Conservation (phyloP, 2,888 invertebrate genomes). For the Drosophila ochracea region DNA sequence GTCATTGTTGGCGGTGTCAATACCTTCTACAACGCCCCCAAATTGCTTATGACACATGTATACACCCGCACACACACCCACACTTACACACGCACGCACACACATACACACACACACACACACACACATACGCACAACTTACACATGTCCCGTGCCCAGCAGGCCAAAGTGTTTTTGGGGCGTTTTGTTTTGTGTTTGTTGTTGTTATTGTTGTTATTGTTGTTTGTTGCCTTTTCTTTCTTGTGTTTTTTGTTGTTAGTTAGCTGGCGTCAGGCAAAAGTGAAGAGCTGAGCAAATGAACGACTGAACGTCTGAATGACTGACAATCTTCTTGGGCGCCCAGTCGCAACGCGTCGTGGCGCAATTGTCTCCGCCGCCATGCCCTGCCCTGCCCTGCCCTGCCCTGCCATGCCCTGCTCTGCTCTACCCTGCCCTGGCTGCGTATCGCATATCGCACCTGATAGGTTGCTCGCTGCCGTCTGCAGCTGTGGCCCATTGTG, state of each 20-base stretch:
- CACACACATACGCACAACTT: slow-evolving; percentile 11
- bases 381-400: neutral
- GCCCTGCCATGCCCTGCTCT: neutral
- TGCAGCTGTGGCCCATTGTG: slow-evolving; percentile 35
- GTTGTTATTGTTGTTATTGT: slow-evolving; percentile 1
- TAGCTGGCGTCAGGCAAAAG: slow-evolving; percentile 29
- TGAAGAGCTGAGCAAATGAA: slow-evolving; percentile 27
- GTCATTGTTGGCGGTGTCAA: slow-evolving; percentile 60
- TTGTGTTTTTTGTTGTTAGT: slow-evolving; percentile 25
- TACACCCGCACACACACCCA: slow-evolving; percentile 1
- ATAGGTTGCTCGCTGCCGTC: slow-evolving; percentile 50
- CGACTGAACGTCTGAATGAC: slow-evolving; percentile 31
- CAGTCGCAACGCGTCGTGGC: slow-evolving; percentile 77
- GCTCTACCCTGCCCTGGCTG: slow-evolving; percentile 34
- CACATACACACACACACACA: neutral
- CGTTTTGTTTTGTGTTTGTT: slow-evolving; percentile 31
- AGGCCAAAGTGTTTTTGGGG: slow-evolving; percentile 59
- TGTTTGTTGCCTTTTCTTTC: slow-evolving; percentile 15
- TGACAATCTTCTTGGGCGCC: slow-evolving; percentile 77
- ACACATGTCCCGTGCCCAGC: slow-evolving; percentile 49
- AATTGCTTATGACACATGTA: slow-evolving; percentile 52
- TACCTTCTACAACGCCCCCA: slow-evolving; percentile 65
- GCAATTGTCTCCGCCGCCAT: slow-evolving; percentile 69
- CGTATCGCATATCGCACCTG: slow-evolving; percentile 84
- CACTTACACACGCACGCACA: slow-evolving; percentile 1